A percentile compares a stretch with the other conserved stretches of the same genome.
Evolutionary conservation across 2,113 vertebrate genomes (phyloP).

Genomic region (Origma solitaria): DNA sequence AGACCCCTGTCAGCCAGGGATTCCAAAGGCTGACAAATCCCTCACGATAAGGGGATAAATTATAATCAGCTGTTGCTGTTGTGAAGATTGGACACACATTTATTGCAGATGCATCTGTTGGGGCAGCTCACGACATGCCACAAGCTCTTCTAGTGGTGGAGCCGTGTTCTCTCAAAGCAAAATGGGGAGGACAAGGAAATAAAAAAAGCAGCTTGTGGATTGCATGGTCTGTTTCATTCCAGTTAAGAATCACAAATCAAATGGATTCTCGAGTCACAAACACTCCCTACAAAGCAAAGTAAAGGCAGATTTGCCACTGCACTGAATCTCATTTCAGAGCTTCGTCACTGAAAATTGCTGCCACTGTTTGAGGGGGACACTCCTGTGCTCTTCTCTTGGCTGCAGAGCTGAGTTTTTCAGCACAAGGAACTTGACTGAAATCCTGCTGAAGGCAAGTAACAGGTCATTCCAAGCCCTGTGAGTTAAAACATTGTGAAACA

Average conservation of each 20-base stretch:
- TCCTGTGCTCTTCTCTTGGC: background rate
- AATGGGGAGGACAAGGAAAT: background rate
- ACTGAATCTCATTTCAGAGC: background rate
- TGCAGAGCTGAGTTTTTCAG: background rate
- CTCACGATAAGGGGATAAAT: slow-evolving; percentile 1
- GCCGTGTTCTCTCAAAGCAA: background rate
- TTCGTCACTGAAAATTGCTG: background rate
- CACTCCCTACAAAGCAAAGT: background rate
- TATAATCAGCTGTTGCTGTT: background rate
- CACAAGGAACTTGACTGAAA: background rate
- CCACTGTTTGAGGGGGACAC: background rate
- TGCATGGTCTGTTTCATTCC: slow-evolving; percentile 1
- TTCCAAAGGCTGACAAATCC: slow-evolving; percentile 5
- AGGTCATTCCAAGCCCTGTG: background rate
- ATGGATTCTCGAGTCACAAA: background rate
- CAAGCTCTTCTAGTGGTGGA: background rate
- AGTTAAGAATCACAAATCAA: slow-evolving; percentile 9
- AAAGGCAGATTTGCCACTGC: background rate
- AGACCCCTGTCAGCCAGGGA: background rate
- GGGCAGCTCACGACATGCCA: background rate
- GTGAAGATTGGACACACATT: background rate
- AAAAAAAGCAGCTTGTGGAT: background rate
- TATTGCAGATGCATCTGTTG: background rate
- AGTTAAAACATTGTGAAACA: background rate
- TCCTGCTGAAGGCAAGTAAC: background rate